phyloP scores from a whole-genome alignment of 2,797 vertebrate species.

The Enteromius radiatus region DNA sequence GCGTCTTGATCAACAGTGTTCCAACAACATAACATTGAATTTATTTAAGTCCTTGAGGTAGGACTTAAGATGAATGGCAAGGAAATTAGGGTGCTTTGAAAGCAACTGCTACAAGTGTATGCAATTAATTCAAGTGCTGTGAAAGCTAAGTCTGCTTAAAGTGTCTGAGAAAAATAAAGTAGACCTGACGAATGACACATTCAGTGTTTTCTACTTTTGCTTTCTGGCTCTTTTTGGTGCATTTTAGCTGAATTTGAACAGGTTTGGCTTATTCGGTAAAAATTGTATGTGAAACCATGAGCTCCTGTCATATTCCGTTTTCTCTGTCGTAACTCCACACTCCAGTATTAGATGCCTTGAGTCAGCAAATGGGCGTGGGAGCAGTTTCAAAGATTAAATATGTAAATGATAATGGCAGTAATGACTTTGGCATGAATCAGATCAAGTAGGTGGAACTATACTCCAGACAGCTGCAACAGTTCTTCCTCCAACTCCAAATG shows the following conservation, averaged over 20 bases:
- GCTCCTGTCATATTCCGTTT: neutral
- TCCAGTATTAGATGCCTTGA: neutral
- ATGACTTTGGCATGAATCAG: neutral
- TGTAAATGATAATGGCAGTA: neutral
- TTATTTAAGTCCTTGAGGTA: neutral
- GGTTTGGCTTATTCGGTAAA: neutral
- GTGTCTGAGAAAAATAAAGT: neutral
- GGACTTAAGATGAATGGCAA: neutral
- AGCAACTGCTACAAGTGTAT: neutral
- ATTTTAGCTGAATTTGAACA: neutral
- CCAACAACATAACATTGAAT: neutral
- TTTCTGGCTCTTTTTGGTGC: neutral
- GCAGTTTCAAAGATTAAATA: conserved; percentile 6
- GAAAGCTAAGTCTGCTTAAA: neutral
- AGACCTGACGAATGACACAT: neutral
- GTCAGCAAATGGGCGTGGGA: neutral
- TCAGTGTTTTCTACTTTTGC: neutral
- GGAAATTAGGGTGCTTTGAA: neutral
- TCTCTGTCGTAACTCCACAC: neutral
- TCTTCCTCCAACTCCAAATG: neutral
- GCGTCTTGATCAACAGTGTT: neutral
- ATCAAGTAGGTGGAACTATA: neutral
- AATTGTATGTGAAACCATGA: neutral
- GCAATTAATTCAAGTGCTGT: neutral
- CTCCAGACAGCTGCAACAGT: neutral